Evolutionary conservation across 2,888 invertebrate species (phyloP).

Genomic region (Chymomyza procnemis): DNA sequence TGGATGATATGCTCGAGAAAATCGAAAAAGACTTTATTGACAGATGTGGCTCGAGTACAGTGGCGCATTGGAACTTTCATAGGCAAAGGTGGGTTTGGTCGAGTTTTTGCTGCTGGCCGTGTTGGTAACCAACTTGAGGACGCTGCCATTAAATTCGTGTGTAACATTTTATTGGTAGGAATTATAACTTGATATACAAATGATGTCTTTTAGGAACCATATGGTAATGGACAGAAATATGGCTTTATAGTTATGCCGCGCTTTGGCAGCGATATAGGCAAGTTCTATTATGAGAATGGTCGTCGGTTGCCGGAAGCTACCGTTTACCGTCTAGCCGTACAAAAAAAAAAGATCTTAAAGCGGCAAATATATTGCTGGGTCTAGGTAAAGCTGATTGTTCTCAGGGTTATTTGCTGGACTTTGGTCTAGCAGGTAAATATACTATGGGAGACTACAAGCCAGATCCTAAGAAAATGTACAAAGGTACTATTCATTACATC

Average conservation of each 20-base stretch:
- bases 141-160: conserved; percentile 89
- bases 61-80: conserved; percentile 94
- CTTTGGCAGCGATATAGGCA: conserved; percentile 92
- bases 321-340: conserved; percentile 88
- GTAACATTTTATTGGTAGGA: too few species aligned
- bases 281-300: conserved; percentile 86
- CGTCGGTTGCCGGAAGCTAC: conserved; percentile 85
- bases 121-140: conserved; percentile 82
- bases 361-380: conserved; percentile 93
- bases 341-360: conserved; percentile 98
- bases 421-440: conserved; percentile 88
- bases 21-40: conserved; percentile 83
- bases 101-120: conserved; percentile 90
- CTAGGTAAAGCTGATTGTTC: conserved; percentile 82
- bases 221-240: too few species aligned
- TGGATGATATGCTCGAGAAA: conserved; percentile 75
- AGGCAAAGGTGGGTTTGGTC: conserved; percentile 95
- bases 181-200: too few species aligned
- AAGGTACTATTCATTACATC: conserved; percentile 98
- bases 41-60: conserved; percentile 86
- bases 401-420: conserved; percentile 94
- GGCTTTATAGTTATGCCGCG: conserved; percentile 95
- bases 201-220: too few species aligned
- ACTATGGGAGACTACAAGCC: conserved; percentile 89
- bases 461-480: conserved; percentile 94